Evolutionary conservation across 2,888 invertebrate genomes (phyloP), one percentile per base, ranked within the genome.

Genomic region (Phasia obesa): DNA sequence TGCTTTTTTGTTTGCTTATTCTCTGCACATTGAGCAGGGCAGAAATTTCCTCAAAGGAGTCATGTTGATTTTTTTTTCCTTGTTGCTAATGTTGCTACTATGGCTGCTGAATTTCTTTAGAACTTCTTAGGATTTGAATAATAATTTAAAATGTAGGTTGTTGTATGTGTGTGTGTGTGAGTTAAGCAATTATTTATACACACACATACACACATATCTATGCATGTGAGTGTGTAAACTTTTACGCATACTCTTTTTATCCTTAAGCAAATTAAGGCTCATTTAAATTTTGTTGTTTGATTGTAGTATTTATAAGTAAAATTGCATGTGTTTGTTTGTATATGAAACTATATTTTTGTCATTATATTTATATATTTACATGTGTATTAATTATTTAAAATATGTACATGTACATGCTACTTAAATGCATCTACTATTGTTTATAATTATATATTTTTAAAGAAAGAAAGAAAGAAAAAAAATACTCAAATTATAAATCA

Each of bases 201-300:
- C 27, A 27, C 27, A 27, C 27, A 44, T n/a, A 23, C 4, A 17
- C 5, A 38, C 35, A 17, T 23, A 23, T 9, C 13, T 23, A 0
- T 23, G 7, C 42, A 6, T 11, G 19, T 42, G 23, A 15, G 17
- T 47, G 11, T 4, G 27, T 0, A 7, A 4, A 38, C 60, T 62
- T 64, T 38, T 25, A 71, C 71, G 27, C 78, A 64, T 44, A 64
- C 70, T 59, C 65, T 59, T 65, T 76, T 69, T 53, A 27, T 59
- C n/a, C 47, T 27, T 21, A 57, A 65, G 49, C 21, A 71, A 79
- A 79, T 79, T 73, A 73, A 59, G 42, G 65, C 59, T 73, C 78
- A 65, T 79, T 73, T 69, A 31, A 51, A 51, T 64, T 51, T 78
- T 55, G 21, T 65, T 64, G 9, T 19, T 15, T 23, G 64, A n/a